Evolutionary conservation across 2,888 invertebrate genomes (phyloP).

Genomic region (Ormyrus pomaceus): DNA sequence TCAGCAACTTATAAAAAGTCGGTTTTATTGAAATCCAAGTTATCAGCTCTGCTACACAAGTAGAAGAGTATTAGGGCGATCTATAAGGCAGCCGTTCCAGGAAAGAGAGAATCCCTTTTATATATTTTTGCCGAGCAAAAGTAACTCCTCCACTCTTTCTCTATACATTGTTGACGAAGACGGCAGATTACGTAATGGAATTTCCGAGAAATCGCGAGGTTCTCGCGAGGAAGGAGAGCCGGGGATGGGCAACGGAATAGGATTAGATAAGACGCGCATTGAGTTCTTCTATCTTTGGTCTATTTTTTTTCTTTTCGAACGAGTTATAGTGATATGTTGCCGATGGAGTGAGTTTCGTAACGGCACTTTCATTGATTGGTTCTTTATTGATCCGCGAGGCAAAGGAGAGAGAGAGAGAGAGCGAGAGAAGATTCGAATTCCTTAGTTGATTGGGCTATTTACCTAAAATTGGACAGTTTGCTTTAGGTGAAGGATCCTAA

Average conservation of each 20-base stretch:
- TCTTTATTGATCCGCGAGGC: slow-evolving; percentile 15
- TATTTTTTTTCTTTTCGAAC: neutral
- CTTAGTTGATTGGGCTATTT: neutral
- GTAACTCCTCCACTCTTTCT: too few relatives aligned
- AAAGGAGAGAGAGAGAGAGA: neutral
- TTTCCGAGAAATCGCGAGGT: neutral
- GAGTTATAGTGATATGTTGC: neutral
- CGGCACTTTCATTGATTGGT: slow-evolving; percentile 31
- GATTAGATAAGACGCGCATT: slow-evolving; percentile 17
- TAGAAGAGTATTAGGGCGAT: too few relatives aligned
- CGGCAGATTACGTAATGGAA: slow-evolving; percentile 19
- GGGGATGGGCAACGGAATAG: neutral
- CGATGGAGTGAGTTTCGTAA: slow-evolving; percentile 9
- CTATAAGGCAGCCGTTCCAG: too few relatives aligned
- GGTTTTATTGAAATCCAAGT: too few relatives aligned
- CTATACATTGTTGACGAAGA: too few relatives aligned
- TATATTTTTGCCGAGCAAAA: too few relatives aligned
- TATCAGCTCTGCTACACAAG: too few relatives aligned
- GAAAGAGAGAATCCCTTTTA: too few relatives aligned
- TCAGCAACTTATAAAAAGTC: too few relatives aligned
- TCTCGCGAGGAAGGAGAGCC: neutral
- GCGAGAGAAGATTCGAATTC: neutral
- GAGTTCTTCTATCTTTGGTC: neutral
- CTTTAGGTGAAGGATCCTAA: too few relatives aligned
- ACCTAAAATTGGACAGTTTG: too few relatives aligned